A percentile compares a stretch with the other conserved stretches of the same genome.
Evolutionary conservation across 2,888 invertebrate genomes (phyloP).

Genomic region (Tenodera sinensis): DNA sequence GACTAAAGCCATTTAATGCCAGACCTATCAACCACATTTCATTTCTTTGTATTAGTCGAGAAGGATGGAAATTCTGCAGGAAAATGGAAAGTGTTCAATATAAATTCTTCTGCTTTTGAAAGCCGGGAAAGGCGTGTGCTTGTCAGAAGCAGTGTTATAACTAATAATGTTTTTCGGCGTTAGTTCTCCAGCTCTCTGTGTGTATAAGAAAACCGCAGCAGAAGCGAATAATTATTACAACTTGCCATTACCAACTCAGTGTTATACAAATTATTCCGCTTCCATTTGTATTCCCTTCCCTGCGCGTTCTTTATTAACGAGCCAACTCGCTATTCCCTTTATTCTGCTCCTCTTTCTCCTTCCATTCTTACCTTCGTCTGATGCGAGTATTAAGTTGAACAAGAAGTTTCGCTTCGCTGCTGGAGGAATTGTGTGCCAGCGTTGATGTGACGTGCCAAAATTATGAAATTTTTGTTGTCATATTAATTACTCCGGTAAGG

Average conservation of each 20-base stretch:
- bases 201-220: not conserved
- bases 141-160: not conserved
- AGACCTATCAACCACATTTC: not conserved
- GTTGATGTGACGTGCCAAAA: not conserved
- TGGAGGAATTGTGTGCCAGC: not conserved
- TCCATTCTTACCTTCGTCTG: not conserved
- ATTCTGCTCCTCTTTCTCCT: not conserved
- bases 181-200: not conserved
- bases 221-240: not conserved
- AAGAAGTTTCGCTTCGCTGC: not conserved
- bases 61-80: not conserved
- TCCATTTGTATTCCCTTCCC: not conserved
- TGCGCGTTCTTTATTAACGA: not conserved
- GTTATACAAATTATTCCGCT: too few relatives aligned
- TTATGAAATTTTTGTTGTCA: not conserved
- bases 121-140: not conserved
- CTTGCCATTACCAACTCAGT: not conserved
- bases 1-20: not conserved
- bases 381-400: not conserved
- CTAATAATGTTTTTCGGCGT: not conserved
- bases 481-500: not conserved
- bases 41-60: not conserved
- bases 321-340: not conserved
- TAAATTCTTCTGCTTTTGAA: not conserved
- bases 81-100: not conserved